Conservation (phyloP, 2,113 vertebrate species). For the Uropsilus gracilis region DNA sequence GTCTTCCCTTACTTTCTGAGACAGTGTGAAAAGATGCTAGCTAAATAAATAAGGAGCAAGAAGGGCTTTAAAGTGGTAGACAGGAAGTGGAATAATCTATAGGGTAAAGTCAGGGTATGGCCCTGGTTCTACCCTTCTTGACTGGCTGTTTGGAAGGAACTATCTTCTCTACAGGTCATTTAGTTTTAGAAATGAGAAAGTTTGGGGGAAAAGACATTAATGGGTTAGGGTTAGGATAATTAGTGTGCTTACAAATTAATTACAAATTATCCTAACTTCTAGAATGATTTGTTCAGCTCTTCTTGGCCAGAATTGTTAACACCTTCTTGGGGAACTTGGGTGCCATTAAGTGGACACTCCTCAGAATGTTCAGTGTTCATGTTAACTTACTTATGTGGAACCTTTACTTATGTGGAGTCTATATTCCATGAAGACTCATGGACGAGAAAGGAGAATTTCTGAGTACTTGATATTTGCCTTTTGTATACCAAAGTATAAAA, state of each 20-base stretch:
- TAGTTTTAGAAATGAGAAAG: not conserved
- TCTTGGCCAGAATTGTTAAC: not conserved
- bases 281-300: not conserved
- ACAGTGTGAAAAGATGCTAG: not conserved
- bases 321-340: not conserved
- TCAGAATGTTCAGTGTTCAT: not conserved
- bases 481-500: not conserved
- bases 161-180: not conserved
- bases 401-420: not conserved
- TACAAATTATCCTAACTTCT: not conserved
- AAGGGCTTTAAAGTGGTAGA: not conserved
- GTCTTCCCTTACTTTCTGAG: not conserved
- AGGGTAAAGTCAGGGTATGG: not conserved
- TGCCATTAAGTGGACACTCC: not conserved
- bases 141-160: not conserved
- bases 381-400: not conserved
- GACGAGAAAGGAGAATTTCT: not conserved
- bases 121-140: not conserved
- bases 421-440: not conserved
- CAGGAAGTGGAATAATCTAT: not conserved
- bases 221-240: not conserved
- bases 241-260: not conserved
- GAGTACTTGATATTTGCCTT: not conserved
- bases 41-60: not conserved
- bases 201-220: not conserved